Base-by-base conservation (phyloP, 2,797 vertebrate species). In the Loriculus beryllinus region DNA sequence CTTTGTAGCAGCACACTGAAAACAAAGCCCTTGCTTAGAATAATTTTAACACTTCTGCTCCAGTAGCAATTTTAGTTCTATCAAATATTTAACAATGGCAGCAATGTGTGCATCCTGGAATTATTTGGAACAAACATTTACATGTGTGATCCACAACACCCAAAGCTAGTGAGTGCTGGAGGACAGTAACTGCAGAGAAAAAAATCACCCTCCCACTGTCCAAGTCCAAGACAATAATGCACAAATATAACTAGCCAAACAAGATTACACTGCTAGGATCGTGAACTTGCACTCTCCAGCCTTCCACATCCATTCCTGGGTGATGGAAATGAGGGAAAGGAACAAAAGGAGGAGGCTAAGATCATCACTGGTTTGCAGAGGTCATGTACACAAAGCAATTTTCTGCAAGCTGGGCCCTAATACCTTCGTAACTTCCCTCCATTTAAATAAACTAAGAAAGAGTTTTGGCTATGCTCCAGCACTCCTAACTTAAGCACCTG, bases 21-120 rank as follows among this genome's bases (percentile, higher is more conserved):
- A 95, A 76, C 84, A 96, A 93, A 93, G 63, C 11, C 63, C 28
- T 28, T 85, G 57, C 71, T 78, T 67, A 76, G 63, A 79, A 71
- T 28, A 84, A 25, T 67, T 90, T 90, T 82, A 93, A 87, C 43
- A 60, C 71, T 86, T 93, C 52, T 75, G 48, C 28, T 59, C 39
- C 62, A 75, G 39, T 47, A 39, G 65, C 31, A 77, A 65, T 76
- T 81, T 63, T 37, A 76, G 14, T 60, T 82, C 51, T 64, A 75
- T 14, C 67, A 74, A 78, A 79, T 78, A 90, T 82, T 90, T 89
- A 87, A 75, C 42, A 87, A 35, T 5, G 15, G 45, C 40, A 88
- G 48, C 54, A 86, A 74, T 4, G 9, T 9, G n/a, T 52, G 42
- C 57, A 57, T 62, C 42, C 39, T 59, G 40, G 25, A 93, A 70